These are phyloP conservation scores for Strix uralensis DNA, from an alignment of 2,113 vertebrate genomes.

Conservation along the genomic window DNA sequence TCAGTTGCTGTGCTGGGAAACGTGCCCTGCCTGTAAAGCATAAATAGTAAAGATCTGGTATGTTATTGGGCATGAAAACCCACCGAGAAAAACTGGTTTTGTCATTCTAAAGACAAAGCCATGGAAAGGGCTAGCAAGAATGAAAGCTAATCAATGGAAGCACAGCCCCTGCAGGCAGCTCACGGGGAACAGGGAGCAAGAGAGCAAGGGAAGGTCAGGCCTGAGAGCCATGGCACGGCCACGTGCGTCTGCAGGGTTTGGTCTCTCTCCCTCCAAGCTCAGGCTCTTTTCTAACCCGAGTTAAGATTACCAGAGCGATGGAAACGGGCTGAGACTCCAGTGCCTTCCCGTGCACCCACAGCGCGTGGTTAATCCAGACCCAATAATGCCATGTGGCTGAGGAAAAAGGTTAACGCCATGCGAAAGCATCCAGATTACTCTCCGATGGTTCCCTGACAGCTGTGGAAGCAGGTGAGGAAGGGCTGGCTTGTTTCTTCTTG, in stretches of 20 bases:
- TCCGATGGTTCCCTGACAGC: not conserved
- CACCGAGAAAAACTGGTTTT: not conserved
- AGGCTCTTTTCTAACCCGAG: not conserved
- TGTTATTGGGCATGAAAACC: not conserved
- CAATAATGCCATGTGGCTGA: fast-evolving
- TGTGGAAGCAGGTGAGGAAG: not conserved
- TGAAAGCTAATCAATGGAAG: not conserved
- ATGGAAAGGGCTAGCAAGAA: not conserved
- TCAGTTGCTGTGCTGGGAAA: not conserved
- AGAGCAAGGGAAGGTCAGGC: not conserved
- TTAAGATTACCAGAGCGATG: not conserved
- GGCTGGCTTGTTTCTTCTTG: not conserved
- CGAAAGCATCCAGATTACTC: not conserved
- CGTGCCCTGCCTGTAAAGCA: not conserved
- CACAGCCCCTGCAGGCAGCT: not conserved
- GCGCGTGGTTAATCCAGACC: not conserved
- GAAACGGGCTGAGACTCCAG: not conserved
- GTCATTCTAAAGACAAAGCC: not conserved
- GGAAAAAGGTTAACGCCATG: fast-evolving
- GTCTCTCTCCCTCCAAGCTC: not conserved
- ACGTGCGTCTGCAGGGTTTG: fast-evolving
- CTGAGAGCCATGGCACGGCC: fast-evolving
- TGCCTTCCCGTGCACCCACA: fast-evolving
- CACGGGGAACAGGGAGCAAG: not conserved
- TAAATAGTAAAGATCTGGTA: not conserved